Evolutionary conservation across 2,113 vertebrate genomes (phyloP).

Genomic region (Pyxicephalus adspersus): DNA sequence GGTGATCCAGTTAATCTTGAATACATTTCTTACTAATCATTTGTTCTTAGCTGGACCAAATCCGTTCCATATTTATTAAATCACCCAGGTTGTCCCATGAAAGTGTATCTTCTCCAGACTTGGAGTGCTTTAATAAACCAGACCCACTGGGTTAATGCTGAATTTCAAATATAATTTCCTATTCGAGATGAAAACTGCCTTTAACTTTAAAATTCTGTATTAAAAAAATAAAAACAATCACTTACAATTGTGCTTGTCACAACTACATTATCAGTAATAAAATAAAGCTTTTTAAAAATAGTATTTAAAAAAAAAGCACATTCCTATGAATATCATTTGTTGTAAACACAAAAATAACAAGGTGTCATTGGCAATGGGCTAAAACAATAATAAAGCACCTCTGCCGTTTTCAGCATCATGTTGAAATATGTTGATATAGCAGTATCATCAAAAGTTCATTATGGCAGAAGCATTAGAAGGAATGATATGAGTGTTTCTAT

Average conservation of each 20-base stretch:
- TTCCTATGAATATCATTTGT: conserved; percentile 2
- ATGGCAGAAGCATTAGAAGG: conserved; percentile 40
- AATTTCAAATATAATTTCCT: too few relatives aligned
- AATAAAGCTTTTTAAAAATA: conserved; percentile 6
- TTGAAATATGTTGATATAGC: conserved; percentile 54
- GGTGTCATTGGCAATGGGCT: conserved; percentile 17
- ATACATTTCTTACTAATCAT: too few relatives aligned
- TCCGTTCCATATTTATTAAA: too few relatives aligned
- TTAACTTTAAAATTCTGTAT: background rate
- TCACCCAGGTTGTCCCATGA: too few relatives aligned
- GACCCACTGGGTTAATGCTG: too few relatives aligned
- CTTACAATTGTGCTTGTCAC: too few relatives aligned
- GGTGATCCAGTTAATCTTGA: too few relatives aligned
- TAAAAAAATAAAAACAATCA: background rate
- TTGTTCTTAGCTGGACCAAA: too few relatives aligned
- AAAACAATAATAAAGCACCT: conserved; percentile 40
- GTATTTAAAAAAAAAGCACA: background rate
- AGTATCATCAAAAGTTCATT: conserved; percentile 38
- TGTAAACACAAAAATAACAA: conserved; percentile 29
- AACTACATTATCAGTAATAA: conserved; percentile 11
- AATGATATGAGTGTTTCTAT: conserved; percentile 20
- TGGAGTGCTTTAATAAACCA: too few relatives aligned
- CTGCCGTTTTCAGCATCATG: conserved; percentile 51
- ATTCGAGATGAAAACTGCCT: too few relatives aligned
- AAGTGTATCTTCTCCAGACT: too few relatives aligned